A percentile compares a stretch with the other conserved stretches of the same genome.
Evolutionary conservation across 2,888 invertebrate genomes (phyloP).

Genomic region (Acronicta aceris): DNA sequence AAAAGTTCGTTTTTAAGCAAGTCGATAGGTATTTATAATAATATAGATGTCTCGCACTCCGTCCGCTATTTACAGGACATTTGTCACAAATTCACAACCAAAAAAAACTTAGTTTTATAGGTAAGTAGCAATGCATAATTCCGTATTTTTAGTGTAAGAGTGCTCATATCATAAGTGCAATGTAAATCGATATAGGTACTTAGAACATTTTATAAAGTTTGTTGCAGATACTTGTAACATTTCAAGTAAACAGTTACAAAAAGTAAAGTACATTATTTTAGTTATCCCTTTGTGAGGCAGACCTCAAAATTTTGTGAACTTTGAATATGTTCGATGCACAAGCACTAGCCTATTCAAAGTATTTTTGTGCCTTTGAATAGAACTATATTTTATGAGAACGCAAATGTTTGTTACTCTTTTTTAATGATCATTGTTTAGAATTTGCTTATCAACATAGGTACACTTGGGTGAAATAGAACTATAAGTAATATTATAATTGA

Average conservation of each 20-base stretch:
- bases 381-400: slow-evolving; percentile 38
- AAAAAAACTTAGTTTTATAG: neutral
- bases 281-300: slow-evolving; percentile 4
- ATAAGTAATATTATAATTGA: slow-evolving; percentile 7
- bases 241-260: slow-evolving; percentile 11
- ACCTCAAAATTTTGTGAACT: slow-evolving; percentile 6
- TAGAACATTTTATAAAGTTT: neutral
- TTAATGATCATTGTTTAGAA: slow-evolving; percentile 25
- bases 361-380: slow-evolving; percentile 49
- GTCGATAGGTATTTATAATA: slow-evolving; percentile 10
- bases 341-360: slow-evolving; percentile 34
- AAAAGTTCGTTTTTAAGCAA: neutral
- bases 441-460: slow-evolving; percentile 35
- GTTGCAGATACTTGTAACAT: slow-evolving; percentile 2
- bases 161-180: neutral
- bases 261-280: slow-evolving; percentile 37
- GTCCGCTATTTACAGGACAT: slow-evolving; percentile 37
- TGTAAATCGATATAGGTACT: too few species aligned
- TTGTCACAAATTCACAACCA: slow-evolving; percentile 6
- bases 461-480: slow-evolving; percentile 38
- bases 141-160: slow-evolving; percentile 18
- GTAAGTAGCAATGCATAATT: slow-evolving; percentile 44
- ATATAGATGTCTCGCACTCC: slow-evolving; percentile 36
- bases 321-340: slow-evolving; percentile 24
- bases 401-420: slow-evolving; percentile 25